phyloP scores from a whole-genome alignment of 1,140 invertebrate species.

The Habropoda laboriosa region DNA sequence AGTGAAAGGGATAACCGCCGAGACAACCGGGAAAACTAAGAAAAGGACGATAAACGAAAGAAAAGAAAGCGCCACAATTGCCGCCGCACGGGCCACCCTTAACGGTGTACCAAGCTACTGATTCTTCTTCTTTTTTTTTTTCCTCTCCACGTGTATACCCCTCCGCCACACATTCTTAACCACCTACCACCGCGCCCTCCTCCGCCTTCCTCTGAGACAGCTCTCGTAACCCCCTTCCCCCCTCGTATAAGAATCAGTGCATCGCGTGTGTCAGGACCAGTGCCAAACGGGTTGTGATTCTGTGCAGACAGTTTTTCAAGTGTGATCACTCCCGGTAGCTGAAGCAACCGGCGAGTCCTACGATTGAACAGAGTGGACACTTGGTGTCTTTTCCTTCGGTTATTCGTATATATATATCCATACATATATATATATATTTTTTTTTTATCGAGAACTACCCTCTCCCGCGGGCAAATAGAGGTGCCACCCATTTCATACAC shows the following conservation, averaged over 20 bases:
- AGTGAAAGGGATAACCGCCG: conserved; percentile 33
- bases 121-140: conserved; percentile 50
- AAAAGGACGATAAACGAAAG: neutral
- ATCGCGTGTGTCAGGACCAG: conserved; percentile 74
- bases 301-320: conserved; percentile 60
- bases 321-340: conserved; percentile 35
- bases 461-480: no score
- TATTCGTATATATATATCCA: neutral
- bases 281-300: conserved; percentile 75
- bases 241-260: conserved; percentile 79
- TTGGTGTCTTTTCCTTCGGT: neutral
- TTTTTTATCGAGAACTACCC: no score
- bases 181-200: conserved; percentile 13
- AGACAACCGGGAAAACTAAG: neutral
- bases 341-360: conserved; percentile 25
- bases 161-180: conserved; percentile 46
- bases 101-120: conserved; percentile 33
- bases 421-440: no score
- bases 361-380: neutral
- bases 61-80: neutral
- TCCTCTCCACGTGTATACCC: conserved; percentile 41
- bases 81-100: conserved; percentile 42
- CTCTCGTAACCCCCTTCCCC: conserved; percentile 57
- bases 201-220: conserved; percentile 30
- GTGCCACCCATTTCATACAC: no score